Conservation (phyloP, 2,888 invertebrate species). For the Xanthorhoe designata region DNA sequence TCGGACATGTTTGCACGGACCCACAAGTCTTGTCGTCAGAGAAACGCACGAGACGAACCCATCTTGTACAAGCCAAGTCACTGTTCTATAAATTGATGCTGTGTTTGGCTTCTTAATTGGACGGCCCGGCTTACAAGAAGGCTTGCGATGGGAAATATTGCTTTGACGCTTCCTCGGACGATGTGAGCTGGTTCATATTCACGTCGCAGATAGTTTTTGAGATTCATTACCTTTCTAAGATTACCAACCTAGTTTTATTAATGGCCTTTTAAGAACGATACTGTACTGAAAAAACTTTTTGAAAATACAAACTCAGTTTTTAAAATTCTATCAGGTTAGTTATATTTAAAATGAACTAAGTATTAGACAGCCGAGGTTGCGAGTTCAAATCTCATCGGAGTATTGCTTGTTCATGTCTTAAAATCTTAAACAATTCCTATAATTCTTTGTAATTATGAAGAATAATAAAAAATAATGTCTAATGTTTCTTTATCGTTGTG, state of each 20-base stretch:
- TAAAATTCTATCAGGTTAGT: too few relatives aligned
- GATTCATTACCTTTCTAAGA: too few relatives aligned
- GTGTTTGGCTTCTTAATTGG: slow-evolving; percentile 69
- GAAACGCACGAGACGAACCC: slow-evolving; percentile 72
- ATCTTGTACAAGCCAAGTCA: slow-evolving; percentile 65
- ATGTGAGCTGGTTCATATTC: neutral
- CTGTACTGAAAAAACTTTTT: too few relatives aligned
- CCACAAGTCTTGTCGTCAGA: slow-evolving; percentile 66
- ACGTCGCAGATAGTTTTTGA: neutral
- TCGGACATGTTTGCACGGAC: slow-evolving; percentile 62
- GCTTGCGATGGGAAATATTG: slow-evolving; percentile 33
- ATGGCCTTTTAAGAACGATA: too few relatives aligned
- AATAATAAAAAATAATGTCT: neutral
- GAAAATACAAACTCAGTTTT: too few relatives aligned
- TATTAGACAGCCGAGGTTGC: neutral
- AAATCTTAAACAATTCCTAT: too few relatives aligned
- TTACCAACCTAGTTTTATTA: neutral
- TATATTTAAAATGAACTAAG: too few relatives aligned
- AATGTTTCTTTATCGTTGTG: neutral
- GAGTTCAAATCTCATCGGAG: neutral
- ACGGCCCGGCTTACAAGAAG: slow-evolving; percentile 54
- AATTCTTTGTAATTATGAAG: too few relatives aligned
- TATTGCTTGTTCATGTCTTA: too few relatives aligned
- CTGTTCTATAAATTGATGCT: slow-evolving; percentile 78
- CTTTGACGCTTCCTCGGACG: slow-evolving; percentile 29